A percentile compares a stretch with the other conserved stretches of the same genome.
Evolutionary conservation across 2,113 vertebrate genomes (phyloP).

Genomic region (Fulmarus glacialis): DNA sequence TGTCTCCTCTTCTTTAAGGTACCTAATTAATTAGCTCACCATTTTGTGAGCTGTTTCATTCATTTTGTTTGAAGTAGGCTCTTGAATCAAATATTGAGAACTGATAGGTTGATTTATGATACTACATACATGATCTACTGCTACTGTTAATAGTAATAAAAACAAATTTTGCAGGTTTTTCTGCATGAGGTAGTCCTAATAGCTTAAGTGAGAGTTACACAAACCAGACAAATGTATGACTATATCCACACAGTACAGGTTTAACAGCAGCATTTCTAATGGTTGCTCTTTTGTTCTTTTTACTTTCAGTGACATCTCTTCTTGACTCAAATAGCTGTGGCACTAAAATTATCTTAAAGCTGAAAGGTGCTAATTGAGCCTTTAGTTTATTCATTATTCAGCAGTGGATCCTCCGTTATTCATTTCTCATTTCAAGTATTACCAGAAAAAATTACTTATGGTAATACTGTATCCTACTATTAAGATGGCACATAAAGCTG

Average conservation of each 20-base stretch:
- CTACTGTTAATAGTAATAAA: neutral
- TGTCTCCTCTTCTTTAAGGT: neutral
- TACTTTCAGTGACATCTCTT: constrained; percentile 13
- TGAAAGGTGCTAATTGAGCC: constrained; percentile 55
- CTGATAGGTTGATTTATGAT: neutral
- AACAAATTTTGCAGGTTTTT: neutral
- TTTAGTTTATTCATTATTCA: constrained; percentile 59
- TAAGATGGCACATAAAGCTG: constrained; percentile 15
- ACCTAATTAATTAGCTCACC: neutral
- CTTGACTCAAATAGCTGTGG: constrained; percentile 18
- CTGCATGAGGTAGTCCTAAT: neutral
- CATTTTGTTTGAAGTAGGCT: neutral
- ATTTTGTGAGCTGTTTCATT: neutral
- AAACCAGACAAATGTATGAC: neutral
- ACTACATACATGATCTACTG: neutral
- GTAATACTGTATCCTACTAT: constrained; percentile 24
- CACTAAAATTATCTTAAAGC: constrained; percentile 48
- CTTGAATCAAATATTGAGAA: neutral
- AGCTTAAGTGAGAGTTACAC: neutral
- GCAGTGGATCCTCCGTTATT: constrained; percentile 39
- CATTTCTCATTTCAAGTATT: constrained; percentile 6
- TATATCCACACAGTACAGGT: neutral
- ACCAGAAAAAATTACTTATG: constrained; percentile 6
- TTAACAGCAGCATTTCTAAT: neutral
- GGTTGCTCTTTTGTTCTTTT: constrained; percentile 20